phyloP scores from a whole-genome alignment of 2,888 invertebrate species.

The Macrophya annulata region DNA sequence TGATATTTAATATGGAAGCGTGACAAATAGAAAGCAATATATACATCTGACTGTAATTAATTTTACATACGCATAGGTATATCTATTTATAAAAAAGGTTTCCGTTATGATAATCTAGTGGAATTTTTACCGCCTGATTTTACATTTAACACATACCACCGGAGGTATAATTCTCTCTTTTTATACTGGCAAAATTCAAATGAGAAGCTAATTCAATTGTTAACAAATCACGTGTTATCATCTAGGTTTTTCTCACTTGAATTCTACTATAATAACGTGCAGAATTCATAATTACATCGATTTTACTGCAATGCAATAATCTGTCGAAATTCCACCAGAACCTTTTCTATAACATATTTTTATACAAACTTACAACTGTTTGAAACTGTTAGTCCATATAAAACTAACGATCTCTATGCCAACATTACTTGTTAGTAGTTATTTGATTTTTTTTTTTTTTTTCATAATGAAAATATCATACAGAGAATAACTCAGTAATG shows the following conservation, averaged over 20 bases:
- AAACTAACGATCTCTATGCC: neutral
- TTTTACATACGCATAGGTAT: slow-evolving; percentile 9
- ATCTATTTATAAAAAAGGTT: slow-evolving; percentile 1
- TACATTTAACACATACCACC: slow-evolving; percentile 1
- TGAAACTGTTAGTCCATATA: neutral
- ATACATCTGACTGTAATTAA: slow-evolving; percentile 36
- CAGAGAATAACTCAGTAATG: neutral
- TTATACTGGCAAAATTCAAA: slow-evolving; percentile 1
- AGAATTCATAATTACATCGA: slow-evolving; percentile 8
- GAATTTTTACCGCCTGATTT: slow-evolving; percentile 32
- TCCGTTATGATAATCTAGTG: neutral
- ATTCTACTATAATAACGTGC: neutral
- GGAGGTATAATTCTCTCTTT: neutral
- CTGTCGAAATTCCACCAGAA: neutral
- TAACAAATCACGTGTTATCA: neutral
- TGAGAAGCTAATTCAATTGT: neutral
- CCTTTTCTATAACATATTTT: slow-evolving; percentile 9
- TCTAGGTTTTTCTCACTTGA: neutral
- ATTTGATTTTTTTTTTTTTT: slow-evolving; percentile 27
- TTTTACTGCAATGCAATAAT: neutral
- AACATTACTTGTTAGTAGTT: neutral
- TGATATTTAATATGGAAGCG: neutral
- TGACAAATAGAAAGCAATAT: slow-evolving; percentile 29
- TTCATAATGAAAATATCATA: neutral
- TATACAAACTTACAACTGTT: neutral